A percentile compares a stretch with the other conserved stretches of the same genome.
phyloP scores from a whole-genome alignment of 2,888 invertebrate species.

The Apamea epomidion region DNA sequence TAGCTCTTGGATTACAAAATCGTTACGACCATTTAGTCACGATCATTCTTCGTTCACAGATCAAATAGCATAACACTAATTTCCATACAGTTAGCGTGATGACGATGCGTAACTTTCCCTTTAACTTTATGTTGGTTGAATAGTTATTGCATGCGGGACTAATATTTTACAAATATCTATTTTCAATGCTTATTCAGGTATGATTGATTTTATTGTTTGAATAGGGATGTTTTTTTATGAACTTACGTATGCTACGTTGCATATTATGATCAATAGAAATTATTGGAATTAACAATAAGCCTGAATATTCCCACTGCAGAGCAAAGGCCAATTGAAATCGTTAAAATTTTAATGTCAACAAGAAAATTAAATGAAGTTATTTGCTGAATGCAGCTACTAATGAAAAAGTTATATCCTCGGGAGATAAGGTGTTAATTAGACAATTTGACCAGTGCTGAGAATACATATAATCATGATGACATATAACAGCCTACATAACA shows the following conservation, averaged over 20 bases:
- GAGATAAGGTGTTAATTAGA: neutral
- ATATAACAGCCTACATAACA: neutral
- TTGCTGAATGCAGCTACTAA: neutral
- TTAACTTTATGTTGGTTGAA: conserved; percentile 33
- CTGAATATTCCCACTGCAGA: neutral
- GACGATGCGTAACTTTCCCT: conserved; percentile 66
- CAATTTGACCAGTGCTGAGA: neutral
- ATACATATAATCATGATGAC: neutral
- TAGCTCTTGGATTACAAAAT: conserved; percentile 67
- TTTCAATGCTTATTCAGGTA: conserved; percentile 5
- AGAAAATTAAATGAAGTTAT: neutral
- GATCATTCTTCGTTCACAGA: conserved; percentile 66
- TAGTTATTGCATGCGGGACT: conserved; percentile 42
- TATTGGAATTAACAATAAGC: neutral
- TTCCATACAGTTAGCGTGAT: conserved; percentile 69
- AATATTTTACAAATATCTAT: conserved; percentile 44
- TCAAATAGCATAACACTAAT: conserved; percentile 65
- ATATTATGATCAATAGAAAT: neutral
- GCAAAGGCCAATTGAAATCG: neutral
- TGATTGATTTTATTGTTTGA: conserved; percentile 15
- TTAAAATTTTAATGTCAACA: neutral
- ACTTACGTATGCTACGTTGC: neutral
- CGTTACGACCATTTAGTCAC: conserved; percentile 66
- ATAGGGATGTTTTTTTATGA: conserved; percentile 5
- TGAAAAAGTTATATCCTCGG: neutral